Percentiles rank a stretch among this genome's conserved stretches.
phyloP scores from a whole-genome alignment of 2,888 invertebrate species.

The Octonoba sinensis region DNA sequence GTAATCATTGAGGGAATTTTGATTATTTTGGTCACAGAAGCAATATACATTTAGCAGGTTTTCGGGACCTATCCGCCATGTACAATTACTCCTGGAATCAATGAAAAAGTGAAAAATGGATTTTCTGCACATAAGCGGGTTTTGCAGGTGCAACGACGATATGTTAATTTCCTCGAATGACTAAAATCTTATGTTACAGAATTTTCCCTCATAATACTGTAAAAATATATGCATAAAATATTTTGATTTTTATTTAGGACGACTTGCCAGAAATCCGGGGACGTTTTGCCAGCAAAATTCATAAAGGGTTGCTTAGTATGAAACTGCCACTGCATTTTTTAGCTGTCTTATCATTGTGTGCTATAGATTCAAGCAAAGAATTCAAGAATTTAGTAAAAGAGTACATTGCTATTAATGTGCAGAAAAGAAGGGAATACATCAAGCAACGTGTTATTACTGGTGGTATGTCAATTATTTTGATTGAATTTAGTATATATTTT shows the following conservation, averaged over 20 bases:
- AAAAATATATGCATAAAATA: too few species aligned
- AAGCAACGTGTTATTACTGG: conserved; percentile 72
- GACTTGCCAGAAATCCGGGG: conserved; percentile 78
- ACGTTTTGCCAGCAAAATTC: conserved; percentile 89
- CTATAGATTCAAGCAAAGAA: conserved; percentile 87
- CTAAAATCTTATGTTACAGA: too few species aligned
- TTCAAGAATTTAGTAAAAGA: conserved; percentile 77
- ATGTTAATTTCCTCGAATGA: too few species aligned
- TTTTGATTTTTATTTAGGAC: conserved; percentile 68
- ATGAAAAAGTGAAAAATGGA: too few species aligned
- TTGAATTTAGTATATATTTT: not conserved
- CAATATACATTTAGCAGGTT: too few species aligned
- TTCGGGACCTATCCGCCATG: too few species aligned
- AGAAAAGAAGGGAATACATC: conserved; percentile 89
- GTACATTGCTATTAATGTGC: conserved; percentile 88
- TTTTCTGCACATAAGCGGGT: too few species aligned
- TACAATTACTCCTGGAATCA: too few species aligned
- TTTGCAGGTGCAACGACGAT: too few species aligned
- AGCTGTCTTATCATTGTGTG: conserved; percentile 93
- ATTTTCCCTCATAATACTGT: too few species aligned
- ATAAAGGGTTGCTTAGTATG: conserved; percentile 81
- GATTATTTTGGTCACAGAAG: too few species aligned
- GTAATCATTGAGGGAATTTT: too few species aligned
- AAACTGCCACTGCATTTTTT: conserved; percentile 92
- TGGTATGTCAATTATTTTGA: conserved; percentile 9